phyloP scores from a whole-genome alignment of 2,888 invertebrate genomes.

The Lasioglossum leucozonium region DNA sequence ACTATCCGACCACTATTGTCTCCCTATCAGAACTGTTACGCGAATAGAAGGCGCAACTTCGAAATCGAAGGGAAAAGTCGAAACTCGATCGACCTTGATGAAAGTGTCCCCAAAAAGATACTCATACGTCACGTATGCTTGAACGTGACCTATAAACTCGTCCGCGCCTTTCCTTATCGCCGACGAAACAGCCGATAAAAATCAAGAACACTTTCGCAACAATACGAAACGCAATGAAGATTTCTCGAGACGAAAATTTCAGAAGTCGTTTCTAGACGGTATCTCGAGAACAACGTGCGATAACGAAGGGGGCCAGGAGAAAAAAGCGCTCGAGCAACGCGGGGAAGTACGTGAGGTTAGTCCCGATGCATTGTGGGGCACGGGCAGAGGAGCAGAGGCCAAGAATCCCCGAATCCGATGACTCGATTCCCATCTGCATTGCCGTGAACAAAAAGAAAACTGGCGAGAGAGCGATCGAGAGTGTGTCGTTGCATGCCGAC shows the following conservation, averaged over 20 bases:
- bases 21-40: too few species aligned
- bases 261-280: too few species aligned
- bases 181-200: background rate
- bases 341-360: background rate
- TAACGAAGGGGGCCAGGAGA: slow-evolving; percentile 4
- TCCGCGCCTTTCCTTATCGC: background rate
- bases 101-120: too few species aligned
- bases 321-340: slow-evolving; percentile 12
- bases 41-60: too few species aligned
- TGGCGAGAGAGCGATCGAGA: too few species aligned
- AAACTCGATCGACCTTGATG: background rate
- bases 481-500: background rate
- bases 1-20: too few species aligned
- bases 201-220: background rate
- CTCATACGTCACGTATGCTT: background rate
- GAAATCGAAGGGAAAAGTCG: background rate
- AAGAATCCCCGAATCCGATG: slow-evolving; percentile 12
- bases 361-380: background rate
- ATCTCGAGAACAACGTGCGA: background rate
- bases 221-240: background rate
- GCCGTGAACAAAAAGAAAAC: background rate
- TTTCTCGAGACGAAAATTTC: background rate
- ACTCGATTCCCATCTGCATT: slow-evolving; percentile 32
- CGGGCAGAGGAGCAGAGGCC: background rate
- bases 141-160: background rate